phyloP scores from a whole-genome alignment of 1,140 invertebrate genomes.

The Delia radicum region DNA sequence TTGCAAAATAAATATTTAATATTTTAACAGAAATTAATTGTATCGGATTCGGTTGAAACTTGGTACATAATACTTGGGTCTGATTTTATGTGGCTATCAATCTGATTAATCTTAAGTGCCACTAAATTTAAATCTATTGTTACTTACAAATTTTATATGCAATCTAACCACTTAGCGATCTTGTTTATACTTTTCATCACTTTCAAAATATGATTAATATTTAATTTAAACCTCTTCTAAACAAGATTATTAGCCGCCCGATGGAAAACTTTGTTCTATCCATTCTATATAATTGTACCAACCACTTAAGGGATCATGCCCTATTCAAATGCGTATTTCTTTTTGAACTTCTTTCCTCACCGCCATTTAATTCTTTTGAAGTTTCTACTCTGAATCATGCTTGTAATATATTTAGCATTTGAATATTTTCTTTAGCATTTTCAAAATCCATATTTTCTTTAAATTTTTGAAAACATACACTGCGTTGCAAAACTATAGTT shows the following conservation, averaged over 20 bases:
- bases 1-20: too few relatives aligned
- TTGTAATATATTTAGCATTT: conserved; percentile 71
- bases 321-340: conserved; percentile 75
- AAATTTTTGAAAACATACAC: too few relatives aligned
- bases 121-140: background rate
- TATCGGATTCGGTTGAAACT: too few relatives aligned
- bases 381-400: conserved; percentile 74
- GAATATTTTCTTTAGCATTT: conserved; percentile 87
- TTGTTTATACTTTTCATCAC: conserved; percentile 77
- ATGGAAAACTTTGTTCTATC: conserved; percentile 88
- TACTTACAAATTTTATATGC: conserved; percentile 88
- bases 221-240: conserved; percentile 72
- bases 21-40: too few relatives aligned
- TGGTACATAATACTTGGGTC: too few relatives aligned
- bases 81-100: conserved; percentile 71
- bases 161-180: conserved; percentile 80
- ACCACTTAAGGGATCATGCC: conserved; percentile 80
- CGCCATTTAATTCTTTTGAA: conserved; percentile 60
- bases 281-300: conserved; percentile 87
- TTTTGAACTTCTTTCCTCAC: conserved; percentile 68
- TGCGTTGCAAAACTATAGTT: too few relatives aligned
- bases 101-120: conserved; percentile 58
- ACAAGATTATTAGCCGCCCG: conserved; percentile 79
- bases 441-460: conserved; percentile 64
- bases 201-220: conserved; percentile 77